These are phyloP conservation scores for Hylaea fasciaria DNA, from an alignment of 2,888 invertebrate species.

Conservation along the genomic window DNA sequence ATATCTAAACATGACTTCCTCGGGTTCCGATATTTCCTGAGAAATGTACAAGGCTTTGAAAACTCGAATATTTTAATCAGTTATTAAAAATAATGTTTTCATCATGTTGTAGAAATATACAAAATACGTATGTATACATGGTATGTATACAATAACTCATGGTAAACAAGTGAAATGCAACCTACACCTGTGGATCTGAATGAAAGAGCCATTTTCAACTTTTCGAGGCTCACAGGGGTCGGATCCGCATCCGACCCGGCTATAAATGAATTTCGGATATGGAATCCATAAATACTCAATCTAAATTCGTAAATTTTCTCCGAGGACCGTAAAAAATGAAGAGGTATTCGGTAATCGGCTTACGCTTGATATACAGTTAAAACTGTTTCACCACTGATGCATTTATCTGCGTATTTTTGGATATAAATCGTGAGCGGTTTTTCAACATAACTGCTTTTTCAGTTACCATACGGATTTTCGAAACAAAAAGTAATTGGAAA, in stretches of 20 bases:
- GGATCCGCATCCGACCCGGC: conserved; percentile 60
- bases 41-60: too few relatives aligned
- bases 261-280: conserved; percentile 75
- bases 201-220: conserved; percentile 59
- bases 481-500: conserved; percentile 1
- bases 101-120: too few relatives aligned
- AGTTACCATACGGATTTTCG: not conserved
- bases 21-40: too few relatives aligned
- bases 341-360: conserved; percentile 71
- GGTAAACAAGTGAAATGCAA: too few relatives aligned
- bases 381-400: conserved; percentile 36
- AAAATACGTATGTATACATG: too few relatives aligned
- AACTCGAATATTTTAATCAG: too few relatives aligned
- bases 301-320: conserved; percentile 76
- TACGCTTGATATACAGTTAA: conserved; percentile 62
- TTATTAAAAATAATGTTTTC: too few relatives aligned
- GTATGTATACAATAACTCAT: not conserved
- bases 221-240: conserved; percentile 57
- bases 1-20: too few relatives aligned
- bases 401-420: conserved; percentile 47
- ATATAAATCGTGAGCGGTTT: conserved; percentile 2
- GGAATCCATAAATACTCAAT: conserved; percentile 77
- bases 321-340: conserved; percentile 68
- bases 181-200: conserved; percentile 29
- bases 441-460: conserved; percentile 10